Percentiles rank a stretch among this genome's conserved stretches.
Evolutionary conservation across 2,797 vertebrate species (phyloP).

Genomic region (Monodelphis domestica): DNA sequence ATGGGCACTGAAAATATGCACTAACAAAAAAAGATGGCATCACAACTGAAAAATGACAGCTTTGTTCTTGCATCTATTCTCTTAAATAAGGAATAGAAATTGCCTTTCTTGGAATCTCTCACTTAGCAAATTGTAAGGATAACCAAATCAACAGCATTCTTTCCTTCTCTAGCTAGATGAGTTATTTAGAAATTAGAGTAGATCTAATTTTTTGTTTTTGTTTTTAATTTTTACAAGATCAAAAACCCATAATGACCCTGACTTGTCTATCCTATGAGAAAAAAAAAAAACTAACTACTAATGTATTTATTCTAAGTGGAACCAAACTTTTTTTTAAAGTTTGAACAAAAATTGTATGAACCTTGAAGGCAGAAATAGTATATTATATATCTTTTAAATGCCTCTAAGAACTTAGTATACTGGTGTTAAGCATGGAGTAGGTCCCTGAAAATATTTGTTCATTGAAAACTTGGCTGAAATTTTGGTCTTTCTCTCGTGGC

Average conservation of each 20-base stretch:
- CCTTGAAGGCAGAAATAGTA: background rate
- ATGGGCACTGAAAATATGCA: slow-evolving; percentile 57
- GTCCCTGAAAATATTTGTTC: background rate
- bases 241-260: background rate
- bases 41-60: slow-evolving; percentile 36
- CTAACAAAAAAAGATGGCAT: slow-evolving; percentile 54
- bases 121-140: background rate
- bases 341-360: slow-evolving; percentile 3
- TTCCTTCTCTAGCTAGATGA: background rate
- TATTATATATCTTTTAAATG: slow-evolving; percentile 22
- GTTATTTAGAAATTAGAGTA: background rate
- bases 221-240: background rate
- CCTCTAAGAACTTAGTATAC: background rate
- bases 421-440: background rate
- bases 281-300: background rate
- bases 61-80: background rate
- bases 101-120: background rate
- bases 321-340: background rate
- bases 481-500: background rate
- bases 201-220: background rate
- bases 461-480: background rate
- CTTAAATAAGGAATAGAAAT: background rate
- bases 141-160: background rate
- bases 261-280: background rate
- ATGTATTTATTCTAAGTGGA: background rate